Evolutionary conservation across 2,113 vertebrate species (phyloP), one percentile per base, ranked within the genome.

Genomic region (Baryphthengus martii): DNA sequence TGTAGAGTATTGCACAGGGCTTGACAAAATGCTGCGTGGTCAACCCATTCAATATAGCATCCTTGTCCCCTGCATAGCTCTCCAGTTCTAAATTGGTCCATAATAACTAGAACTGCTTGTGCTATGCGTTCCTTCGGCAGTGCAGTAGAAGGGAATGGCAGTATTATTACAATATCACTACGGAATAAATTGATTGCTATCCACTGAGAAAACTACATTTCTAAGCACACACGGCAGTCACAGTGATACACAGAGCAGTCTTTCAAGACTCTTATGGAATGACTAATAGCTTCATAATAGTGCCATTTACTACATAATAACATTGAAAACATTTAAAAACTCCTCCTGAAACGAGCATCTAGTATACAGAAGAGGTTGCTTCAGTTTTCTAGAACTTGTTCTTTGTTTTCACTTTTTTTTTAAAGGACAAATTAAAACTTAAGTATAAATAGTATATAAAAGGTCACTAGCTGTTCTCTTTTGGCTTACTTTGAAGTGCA

Each of bases 181-280:
- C 97, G 77, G 98, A 98, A 98, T 98, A 98, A 98, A 98, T 98
- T 98, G 98, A 98, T 98, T 95, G 98, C 99, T 99, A 98, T 98
- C 98, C 99, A 99, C 98, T 98, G 98, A 99, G 98, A 98, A 98
- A 98, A 99, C 99, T 99, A 99, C 98, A 97, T 98, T 98, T 99
- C 99, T 99, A 99, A 98, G 98, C 98, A 99, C 99, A 98, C 98
- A 99, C 97, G 98, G 98, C 98, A 99, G 99, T 99, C 99, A 99
- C 99, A 99, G 99, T 99, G 99, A 99, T 99, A 99, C 99, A 99
- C 99, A 98, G 99, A 99, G 99, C 99, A 98, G 98, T 99, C 99
- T 98, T 98, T 98, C 96, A 97, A 98, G 98, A 99, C 99, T 97
- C 98, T 97, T 99, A 99, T 98, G 99, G 99, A 99, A 99, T 99